A percentile compares a stretch with the other conserved stretches of the same genome.
Conservation (phyloP, 1,140 invertebrate genomes). For the Drosophila paulistorum region DNA sequence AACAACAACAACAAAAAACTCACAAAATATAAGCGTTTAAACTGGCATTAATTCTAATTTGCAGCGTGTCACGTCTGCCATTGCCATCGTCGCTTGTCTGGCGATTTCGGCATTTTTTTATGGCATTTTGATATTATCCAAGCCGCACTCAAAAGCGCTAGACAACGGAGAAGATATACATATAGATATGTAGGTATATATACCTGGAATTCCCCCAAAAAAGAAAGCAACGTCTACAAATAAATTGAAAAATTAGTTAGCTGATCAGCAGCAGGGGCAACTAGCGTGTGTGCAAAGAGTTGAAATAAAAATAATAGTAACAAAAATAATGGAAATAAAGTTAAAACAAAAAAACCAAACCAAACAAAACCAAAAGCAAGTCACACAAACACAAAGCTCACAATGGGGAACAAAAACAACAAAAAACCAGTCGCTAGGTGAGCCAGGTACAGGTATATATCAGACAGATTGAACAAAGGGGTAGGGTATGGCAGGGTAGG, state of each 20-base stretch:
- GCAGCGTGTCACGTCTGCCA: conserved; percentile 46
- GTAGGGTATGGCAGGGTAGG: conserved; percentile 8
- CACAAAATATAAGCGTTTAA: conserved; percentile 29
- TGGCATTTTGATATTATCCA: conserved; percentile 49
- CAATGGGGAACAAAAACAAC: conserved; percentile 32
- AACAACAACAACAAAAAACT: not conserved
- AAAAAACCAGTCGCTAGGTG: conserved; percentile 30
- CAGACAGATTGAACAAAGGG: not conserved
- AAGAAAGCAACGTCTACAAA: conserved; percentile 56
- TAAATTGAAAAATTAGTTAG: conserved; percentile 42
- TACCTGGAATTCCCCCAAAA: conserved; percentile 67
- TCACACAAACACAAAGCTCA: conserved; percentile 1
- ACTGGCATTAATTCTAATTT: conserved; percentile 68
- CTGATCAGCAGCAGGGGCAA: conserved; percentile 29
- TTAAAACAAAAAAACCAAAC: conserved; percentile 33
- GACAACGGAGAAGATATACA: not conserved
- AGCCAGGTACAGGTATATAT: conserved; percentile 1
- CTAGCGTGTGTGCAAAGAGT: conserved; percentile 57
- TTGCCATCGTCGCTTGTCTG: conserved; percentile 51
- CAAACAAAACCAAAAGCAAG: conserved; percentile 40
- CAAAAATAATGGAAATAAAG: conserved; percentile 43
- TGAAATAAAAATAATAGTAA: conserved; percentile 2
- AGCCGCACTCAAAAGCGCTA: conserved; percentile 40
- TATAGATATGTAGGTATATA: not conserved
- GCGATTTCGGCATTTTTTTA: conserved; percentile 10